These are phyloP conservation scores for Smittia aterrima DNA, from an alignment of 2,888 invertebrate genomes.

Conservation along the genomic window DNA sequence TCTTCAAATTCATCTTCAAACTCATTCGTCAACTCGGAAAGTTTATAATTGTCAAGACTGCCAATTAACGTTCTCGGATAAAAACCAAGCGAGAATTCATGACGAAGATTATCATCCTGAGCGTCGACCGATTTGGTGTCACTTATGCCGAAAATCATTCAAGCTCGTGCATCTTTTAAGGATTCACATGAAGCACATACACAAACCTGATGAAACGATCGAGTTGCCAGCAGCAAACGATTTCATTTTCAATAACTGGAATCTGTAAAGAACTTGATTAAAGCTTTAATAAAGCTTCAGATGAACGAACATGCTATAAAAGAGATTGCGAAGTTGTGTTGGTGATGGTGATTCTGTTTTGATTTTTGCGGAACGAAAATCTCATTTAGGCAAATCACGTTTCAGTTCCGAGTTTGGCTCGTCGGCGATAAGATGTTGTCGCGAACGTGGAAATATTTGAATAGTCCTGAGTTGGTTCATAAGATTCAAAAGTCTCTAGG, in stretches of 20 bases:
- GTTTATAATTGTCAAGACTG: not conserved
- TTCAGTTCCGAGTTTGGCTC: too few species aligned
- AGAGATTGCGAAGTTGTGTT: too few species aligned
- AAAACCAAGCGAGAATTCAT: not conserved
- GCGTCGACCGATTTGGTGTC: not conserved
- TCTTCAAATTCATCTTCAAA: constrained; percentile 7
- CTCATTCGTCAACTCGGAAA: not conserved
- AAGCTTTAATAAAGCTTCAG: not conserved
- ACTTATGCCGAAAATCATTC: not conserved
- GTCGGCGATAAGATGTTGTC: too few species aligned
- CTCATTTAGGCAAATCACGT: too few species aligned
- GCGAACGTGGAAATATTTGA: constrained; percentile 58
- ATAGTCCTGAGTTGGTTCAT: constrained; percentile 73
- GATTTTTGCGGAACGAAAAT: too few species aligned
- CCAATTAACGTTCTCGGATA: not conserved
- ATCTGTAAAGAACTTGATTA: not conserved
- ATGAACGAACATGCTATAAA: not conserved
- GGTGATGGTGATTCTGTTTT: too few species aligned
- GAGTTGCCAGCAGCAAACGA: not conserved
- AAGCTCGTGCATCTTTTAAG: not conserved
- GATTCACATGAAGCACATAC: not conserved
- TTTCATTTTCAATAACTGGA: not conserved
- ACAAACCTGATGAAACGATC: not conserved
- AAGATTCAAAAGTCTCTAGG: constrained; percentile 79
- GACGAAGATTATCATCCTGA: constrained; percentile 32